Conservation (phyloP, 2,113 vertebrate genomes). For the Charina bottae region DNA sequence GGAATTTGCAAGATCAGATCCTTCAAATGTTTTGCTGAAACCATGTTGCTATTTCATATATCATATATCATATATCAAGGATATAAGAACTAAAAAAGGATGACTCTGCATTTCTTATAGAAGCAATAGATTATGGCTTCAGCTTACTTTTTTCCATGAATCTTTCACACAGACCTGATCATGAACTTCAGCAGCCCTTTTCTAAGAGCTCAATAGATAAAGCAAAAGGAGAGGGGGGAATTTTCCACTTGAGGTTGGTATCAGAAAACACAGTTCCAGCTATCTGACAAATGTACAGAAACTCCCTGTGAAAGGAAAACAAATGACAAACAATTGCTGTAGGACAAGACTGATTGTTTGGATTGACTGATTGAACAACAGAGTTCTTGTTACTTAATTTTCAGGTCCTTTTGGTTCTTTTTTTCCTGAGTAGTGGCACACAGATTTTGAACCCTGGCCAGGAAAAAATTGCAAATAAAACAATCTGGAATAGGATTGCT, state of each 20-base stretch:
- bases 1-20: not conserved
- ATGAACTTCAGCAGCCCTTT: not conserved
- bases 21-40: not conserved
- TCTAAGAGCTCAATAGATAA: not conserved
- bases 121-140: not conserved
- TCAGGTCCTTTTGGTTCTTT: not conserved
- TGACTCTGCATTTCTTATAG: not conserved
- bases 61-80: not conserved
- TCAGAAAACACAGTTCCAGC: not conserved
- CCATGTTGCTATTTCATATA: not conserved
- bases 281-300: not conserved
- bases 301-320: conserved; percentile 1
- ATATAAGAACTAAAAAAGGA: not conserved
- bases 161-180: not conserved
- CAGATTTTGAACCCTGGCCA: not conserved
- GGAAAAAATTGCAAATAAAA: not conserved
- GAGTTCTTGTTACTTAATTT: not conserved
- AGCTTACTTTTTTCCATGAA: not conserved
- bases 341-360: not conserved
- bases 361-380: not conserved
- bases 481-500: not conserved
- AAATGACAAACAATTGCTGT: not conserved
- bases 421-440: not conserved
- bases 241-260: no score
- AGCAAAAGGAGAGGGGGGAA: not conserved